Conservation (phyloP, 1,140 invertebrate genomes). For the Halesus radiatus region DNA sequence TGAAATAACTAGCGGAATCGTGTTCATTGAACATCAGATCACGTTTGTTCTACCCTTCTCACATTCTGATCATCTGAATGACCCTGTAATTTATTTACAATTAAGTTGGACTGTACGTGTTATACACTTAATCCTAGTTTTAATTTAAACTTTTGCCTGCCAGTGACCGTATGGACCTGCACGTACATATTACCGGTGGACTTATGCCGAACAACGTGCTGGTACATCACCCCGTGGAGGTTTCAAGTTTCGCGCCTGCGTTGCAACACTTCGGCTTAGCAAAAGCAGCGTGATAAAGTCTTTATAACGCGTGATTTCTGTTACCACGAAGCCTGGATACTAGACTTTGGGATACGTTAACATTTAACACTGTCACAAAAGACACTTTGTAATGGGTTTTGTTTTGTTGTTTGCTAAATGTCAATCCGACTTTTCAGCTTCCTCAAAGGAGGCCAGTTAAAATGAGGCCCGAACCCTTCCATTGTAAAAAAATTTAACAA, state of each 20-base stretch:
- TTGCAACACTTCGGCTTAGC: too few species aligned
- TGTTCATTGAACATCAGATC: not conserved
- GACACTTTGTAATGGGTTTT: slow-evolving; percentile 27
- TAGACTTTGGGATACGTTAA: not conserved
- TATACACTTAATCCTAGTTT: slow-evolving; percentile 54
- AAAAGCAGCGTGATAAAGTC: too few species aligned
- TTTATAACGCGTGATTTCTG: too few species aligned
- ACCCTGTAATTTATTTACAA: slow-evolving; percentile 53
- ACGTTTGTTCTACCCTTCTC: slow-evolving; percentile 9
- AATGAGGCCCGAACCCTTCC: not conserved
- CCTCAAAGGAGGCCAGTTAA: not conserved
- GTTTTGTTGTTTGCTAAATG: slow-evolving; percentile 5
- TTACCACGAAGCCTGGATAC: not conserved
- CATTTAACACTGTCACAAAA: slow-evolving; percentile 30
- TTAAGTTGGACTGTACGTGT: slow-evolving; percentile 55
- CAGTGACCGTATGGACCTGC: not conserved
- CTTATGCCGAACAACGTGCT: not conserved
- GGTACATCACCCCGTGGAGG: too few species aligned
- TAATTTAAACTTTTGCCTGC: slow-evolving; percentile 55
- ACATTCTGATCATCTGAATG: slow-evolving; percentile 30
- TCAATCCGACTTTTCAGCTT: not conserved
- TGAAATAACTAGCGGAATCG: too few species aligned
- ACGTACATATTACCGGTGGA: slow-evolving; percentile 31
- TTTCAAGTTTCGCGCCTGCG: too few species aligned
- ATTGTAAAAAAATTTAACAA: not conserved